phyloP scores from a whole-genome alignment of 2,888 invertebrate genomes.

The Muscina levida region DNA sequence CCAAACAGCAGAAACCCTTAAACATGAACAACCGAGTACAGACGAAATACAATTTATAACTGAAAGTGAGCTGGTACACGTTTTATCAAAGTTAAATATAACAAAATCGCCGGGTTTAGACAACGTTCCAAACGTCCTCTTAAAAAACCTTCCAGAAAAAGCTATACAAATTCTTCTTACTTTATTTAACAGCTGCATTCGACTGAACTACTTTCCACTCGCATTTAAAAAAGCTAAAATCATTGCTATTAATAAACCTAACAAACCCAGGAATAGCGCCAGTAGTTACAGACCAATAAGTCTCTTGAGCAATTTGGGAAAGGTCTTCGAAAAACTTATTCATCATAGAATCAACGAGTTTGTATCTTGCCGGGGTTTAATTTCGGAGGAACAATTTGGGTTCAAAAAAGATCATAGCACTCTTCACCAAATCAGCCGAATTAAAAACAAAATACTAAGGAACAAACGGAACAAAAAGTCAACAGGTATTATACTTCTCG shows the following conservation, averaged over 20 bases:
- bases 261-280: conserved; percentile 21
- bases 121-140: conserved; percentile 12
- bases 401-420: conserved; percentile 39
- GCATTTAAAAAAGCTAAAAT: conserved; percentile 24
- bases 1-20: not conserved
- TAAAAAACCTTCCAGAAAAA: conserved; percentile 29
- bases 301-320: conserved; percentile 41
- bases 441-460: conserved; percentile 26
- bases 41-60: not conserved
- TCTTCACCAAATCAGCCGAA: conserved; percentile 38
- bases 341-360: conserved; percentile 11
- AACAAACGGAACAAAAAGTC: conserved; percentile 20
- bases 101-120: conserved; percentile 29
- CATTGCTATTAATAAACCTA: conserved; percentile 22
- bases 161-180: conserved; percentile 14
- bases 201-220: not conserved
- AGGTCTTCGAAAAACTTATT: conserved; percentile 31
- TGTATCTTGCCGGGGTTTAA: not conserved
- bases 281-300: conserved; percentile 39
- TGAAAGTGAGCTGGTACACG: conserved; percentile 1
- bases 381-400: conserved; percentile 42
- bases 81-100: no score
- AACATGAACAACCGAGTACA: not conserved
- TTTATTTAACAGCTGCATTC: conserved; percentile 27
- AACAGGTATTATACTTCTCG: conserved; percentile 41